Conservation (phyloP, 2,113 vertebrate genomes). For the Motacilla alba region DNA sequence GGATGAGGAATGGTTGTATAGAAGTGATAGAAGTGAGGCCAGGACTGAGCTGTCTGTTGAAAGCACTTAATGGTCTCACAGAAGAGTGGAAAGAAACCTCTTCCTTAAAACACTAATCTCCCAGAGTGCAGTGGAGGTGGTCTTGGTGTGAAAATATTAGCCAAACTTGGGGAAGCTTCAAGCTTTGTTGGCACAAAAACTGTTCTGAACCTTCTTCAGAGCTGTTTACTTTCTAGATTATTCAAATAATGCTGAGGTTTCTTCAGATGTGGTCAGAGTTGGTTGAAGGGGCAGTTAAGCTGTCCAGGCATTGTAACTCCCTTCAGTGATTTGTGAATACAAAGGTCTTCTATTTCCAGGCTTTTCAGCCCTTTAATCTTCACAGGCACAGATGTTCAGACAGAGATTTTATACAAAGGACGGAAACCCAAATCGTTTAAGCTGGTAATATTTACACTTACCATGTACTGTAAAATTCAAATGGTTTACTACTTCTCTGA, state of each 20-base stretch:
- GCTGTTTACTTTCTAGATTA: constrained; percentile 15
- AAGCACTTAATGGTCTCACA: neutral
- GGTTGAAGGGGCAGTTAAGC: constrained; percentile 20
- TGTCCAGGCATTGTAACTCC: constrained; percentile 26
- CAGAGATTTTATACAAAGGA: constrained; percentile 40
- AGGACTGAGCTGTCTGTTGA: neutral
- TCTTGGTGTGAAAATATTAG: neutral
- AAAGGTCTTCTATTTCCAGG: constrained; percentile 62
- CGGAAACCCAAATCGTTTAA: constrained; percentile 35
- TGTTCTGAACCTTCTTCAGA: neutral
- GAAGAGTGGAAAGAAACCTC: neutral
- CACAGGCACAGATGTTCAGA: constrained; percentile 44
- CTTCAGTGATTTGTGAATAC: constrained; percentile 45
- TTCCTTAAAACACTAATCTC: neutral
- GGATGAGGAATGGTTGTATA: neutral
- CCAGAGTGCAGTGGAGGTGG: neutral
- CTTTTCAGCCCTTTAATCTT: constrained; percentile 45
- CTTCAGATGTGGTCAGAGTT: constrained; percentile 52
- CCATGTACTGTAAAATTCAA: neutral
- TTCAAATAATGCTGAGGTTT: constrained; percentile 36
- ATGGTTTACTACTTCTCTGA: constrained; percentile 6
- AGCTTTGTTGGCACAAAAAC: neutral
- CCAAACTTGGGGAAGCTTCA: neutral
- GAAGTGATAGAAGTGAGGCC: neutral
- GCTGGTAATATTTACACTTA: constrained; percentile 47